A percentile compares a stretch with the other conserved stretches of the same genome.
Evolutionary conservation across 2,113 vertebrate species (phyloP).

Genomic region (Lagopus leucura): DNA sequence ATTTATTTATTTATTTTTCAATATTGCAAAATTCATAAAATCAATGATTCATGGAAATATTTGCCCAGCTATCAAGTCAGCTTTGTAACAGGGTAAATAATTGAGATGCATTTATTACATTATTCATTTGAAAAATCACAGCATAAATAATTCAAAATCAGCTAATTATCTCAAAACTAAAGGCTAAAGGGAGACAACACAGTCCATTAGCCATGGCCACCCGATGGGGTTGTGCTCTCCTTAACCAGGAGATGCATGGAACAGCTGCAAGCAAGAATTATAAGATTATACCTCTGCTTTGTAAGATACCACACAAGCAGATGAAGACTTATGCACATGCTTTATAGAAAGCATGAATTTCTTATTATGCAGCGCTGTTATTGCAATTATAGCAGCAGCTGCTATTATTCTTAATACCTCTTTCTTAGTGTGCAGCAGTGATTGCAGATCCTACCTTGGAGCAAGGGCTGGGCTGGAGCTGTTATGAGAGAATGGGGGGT

Average conservation of each 20-base stretch:
- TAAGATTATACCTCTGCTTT: background rate
- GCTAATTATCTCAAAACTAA: slow-evolving; percentile 35
- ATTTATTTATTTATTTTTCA: background rate
- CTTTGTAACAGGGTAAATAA: slow-evolving; percentile 44
- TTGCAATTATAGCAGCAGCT: background rate
- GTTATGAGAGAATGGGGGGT: too few relatives aligned
- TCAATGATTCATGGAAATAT: slow-evolving; percentile 38
- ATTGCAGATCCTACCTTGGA: background rate
- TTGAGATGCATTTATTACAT: slow-evolving; percentile 42
- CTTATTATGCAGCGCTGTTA: background rate
- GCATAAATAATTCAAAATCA: slow-evolving; percentile 42
- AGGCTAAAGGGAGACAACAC: slow-evolving; percentile 8
- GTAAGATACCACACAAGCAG: background rate
- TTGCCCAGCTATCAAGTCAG: background rate
- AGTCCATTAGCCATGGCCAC: background rate
- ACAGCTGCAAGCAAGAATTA: background rate
- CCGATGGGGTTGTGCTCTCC: background rate
- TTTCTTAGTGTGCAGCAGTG: background rate
- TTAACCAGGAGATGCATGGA: background rate
- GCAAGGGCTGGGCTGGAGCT: background rate
- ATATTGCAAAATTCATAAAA: slow-evolving; percentile 16
- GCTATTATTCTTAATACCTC: background rate
- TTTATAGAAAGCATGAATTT: background rate
- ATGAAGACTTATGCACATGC: background rate
- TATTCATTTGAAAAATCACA: slow-evolving; percentile 41